Base-by-base conservation (phyloP, 1,140 invertebrate species). In the Harlomillsia oculata region DNA sequence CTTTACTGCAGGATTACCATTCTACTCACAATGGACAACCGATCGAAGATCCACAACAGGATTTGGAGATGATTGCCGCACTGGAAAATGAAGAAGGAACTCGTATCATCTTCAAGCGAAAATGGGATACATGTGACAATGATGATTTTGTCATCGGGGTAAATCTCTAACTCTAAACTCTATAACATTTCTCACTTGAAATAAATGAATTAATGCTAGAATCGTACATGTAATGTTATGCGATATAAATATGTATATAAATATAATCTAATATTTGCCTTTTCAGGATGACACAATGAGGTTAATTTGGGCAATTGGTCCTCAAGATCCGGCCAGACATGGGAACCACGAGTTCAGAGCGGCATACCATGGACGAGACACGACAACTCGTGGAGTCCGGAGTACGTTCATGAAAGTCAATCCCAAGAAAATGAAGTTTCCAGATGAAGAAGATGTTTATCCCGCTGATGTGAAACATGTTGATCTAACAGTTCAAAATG, bases 51-150 rank as follows among this genome's bases (percentile, higher is more conserved):
- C 74, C 78, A 45, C 80, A 81, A 0, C 85, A 89, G 69, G 85
- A 85, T 68, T 82, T 86, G 64, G 79, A 83, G 48, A 71, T 85
- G 30, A 71, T 82, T n/a, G 68, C 71, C 21, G 85, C 83, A 0
- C 76, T 74, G 44, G 83, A 89, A 70, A 89, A 89, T 68, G 74
- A 73, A 4, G 88, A 85, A 0, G 85, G 89, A 68, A 87, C 86
- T 0, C 77, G 77, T 6, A 71, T 89, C 1, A 80, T 80, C 62
- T 87, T 89, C 67, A 75, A 79, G 37, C 77, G 87, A 40, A 75
- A 76, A 53, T 79, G 86, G 71, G 79, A 86, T 67, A 89, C 86
- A 2, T 90, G 87, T 67, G 87, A 90, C 71, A 75, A 77, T 11
- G 76, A 84, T 56, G 84, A 40, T 16, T 50, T 62, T 41, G 30